Evolutionary conservation across 2,888 invertebrate genomes (phyloP), one percentile per base, ranked within the genome.

Genomic region (Sisyra terminalis): DNA sequence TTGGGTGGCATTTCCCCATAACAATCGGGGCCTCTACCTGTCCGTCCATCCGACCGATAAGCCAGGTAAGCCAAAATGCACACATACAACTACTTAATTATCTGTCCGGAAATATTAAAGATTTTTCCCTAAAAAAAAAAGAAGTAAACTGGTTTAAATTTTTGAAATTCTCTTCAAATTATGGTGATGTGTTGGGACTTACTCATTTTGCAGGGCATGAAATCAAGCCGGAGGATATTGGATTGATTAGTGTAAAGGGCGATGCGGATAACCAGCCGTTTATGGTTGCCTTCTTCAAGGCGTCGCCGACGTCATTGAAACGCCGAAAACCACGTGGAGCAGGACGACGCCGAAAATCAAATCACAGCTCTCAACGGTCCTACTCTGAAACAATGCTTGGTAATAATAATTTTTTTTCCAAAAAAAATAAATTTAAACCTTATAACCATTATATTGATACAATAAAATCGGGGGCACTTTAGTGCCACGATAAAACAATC

Each of bases 271-370:
- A 80, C 51, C 88, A 90, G 56, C 89, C 93, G 0, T 94, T 94
- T 59, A 73, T 94, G 72, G 90, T 92, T 8, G 89, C 86, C 0
- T 94, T 88, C 60, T 76, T 87, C 57, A 81, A 82, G 57, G 80
- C 71, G 45, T 70, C 70, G 1, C 69, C 70, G 0, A 66, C 64
- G 46, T 61, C 69, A 2, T 16, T 24, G 11, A 48, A 46, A 14
- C 45, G 75, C 51, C 63, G 74, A 50, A 71, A 72, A 57, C 68
- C 61, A 45, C 73, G 64, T 60, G 75, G 66, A 46, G 69, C 62
- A 58, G 68, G 70, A 52, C 66, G 69, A 53, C 64, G 53, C 50
- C 70, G 57, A 49, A 66, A 69, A 64, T 64, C 67, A 1, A 64
- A 64, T 29, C 67, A 69, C 44, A 66, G 34, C 30, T 18, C 41